Base-by-base conservation (phyloP, 2,888 invertebrate genomes). In the Sturmia bella region DNA sequence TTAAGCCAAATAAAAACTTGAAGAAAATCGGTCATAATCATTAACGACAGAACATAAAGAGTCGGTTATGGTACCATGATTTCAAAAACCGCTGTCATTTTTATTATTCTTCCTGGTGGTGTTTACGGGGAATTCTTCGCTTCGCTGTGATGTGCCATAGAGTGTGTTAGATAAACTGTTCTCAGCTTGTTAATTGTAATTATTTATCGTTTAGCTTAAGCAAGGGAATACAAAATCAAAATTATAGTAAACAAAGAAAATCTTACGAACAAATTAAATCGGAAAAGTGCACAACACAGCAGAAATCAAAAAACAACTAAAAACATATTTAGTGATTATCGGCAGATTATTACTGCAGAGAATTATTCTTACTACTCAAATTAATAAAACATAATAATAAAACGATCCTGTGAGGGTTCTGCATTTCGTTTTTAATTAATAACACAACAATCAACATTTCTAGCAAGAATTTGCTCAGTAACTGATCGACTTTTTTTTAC, bases 11-110 rank as follows among this genome's bases (percentile, higher is more conserved):
- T 52, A 57, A 78, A 66, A 32, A 81, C 7, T 48, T 52, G 59
- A 32, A 32, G 64, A 78, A 82, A 64, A 78, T 82, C 78, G 82
- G 82, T 81, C 81, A 77, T 73, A 63, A 73, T 39, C 73, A 82
- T 69, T 74, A 73, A 50, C 63, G 50, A 43, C 13, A 19, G 21
- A 32, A 32, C 32, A 57, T 27, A 70, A 41, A 61, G 77, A 77
- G 52, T 74, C 81, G 74, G 81, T 82, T 77, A 82, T 73, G 72
- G 68, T 43, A 68, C 41, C 56, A 69, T 61, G 63, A 39, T 72
- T 68, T 21, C 41, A 43, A 6, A 32, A 32, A 32, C 45, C 39
- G 21, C 48, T n/a, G 21, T 52, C 50, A 12, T 13, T 56, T 69
- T 45, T 41, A 12, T 13, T 56, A 63, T 45, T 41, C 24, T 73